Evolutionary conservation across 2,797 vertebrate genomes (phyloP).

Genomic region (Chloroceryle amazona): DNA sequence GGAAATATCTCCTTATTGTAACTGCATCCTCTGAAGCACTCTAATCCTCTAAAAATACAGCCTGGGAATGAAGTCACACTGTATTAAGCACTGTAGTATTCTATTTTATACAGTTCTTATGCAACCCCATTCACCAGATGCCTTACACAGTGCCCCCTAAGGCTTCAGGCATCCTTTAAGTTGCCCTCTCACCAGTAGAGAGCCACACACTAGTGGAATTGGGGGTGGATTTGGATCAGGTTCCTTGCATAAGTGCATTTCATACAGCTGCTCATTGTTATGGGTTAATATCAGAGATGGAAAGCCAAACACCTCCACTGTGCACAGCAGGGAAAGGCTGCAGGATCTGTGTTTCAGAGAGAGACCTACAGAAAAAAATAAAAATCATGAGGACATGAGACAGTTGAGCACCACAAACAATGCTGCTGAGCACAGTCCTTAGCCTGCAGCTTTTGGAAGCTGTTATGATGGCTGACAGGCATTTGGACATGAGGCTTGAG

Average conservation of each 20-base stretch:
- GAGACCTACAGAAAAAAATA: neutral
- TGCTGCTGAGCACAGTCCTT: neutral
- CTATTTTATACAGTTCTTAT: neutral
- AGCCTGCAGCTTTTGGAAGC: neutral
- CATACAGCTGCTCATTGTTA: neutral
- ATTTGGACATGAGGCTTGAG: neutral
- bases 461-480: neutral
- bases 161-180: neutral
- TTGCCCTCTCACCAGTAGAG: neutral
- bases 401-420: neutral
- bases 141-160: neutral
- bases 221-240: neutral
- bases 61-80: neutral
- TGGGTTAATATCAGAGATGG: neutral
- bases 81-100: neutral
- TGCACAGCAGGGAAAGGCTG: neutral
- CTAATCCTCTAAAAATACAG: conserved; percentile 48
- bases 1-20: neutral
- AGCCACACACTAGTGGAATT: accelerated
- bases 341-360: neutral
- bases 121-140: neutral
- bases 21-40: neutral
- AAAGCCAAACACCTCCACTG: neutral
- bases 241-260: neutral
- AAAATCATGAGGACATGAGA: neutral